Conservation (phyloP, 1,140 invertebrate species). For the Frieseomelitta varia region DNA sequence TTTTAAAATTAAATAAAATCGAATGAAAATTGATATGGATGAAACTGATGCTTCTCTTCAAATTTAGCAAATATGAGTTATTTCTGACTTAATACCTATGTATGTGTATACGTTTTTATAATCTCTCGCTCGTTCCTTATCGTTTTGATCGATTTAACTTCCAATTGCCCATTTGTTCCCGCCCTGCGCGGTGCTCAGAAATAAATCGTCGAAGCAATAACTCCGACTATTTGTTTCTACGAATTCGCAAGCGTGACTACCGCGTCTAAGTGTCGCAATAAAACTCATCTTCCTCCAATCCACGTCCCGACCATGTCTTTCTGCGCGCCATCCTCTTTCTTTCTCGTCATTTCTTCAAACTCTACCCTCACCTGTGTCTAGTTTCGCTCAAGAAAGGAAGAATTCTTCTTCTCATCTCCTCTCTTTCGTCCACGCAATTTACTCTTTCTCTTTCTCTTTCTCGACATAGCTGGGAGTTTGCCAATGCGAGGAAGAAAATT, state of each 20-base stretch:
- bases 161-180: neutral
- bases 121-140: neutral
- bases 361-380: neutral
- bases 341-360: no score
- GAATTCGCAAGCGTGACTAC: slow-evolving; percentile 19
- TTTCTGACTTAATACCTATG: no score
- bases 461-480: slow-evolving; percentile 3
- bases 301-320: neutral
- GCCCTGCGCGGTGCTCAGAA: neutral
- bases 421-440: neutral
- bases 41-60: no score
- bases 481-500: slow-evolving; percentile 42
- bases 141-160: neutral
- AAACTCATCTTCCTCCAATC: slow-evolving; percentile 36
- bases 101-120: no score
- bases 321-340: no score
- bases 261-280: slow-evolving; percentile 41
- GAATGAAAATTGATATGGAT: no score
- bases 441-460: neutral
- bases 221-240: slow-evolving; percentile 27
- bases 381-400: neutral
- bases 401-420: neutral
- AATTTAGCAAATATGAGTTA: no score
- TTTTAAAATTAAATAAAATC: no score
- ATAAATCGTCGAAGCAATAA: slow-evolving; percentile 36